phyloP scores from a whole-genome alignment of 1,140 invertebrate species.

The Drosophila bocqueti region DNA sequence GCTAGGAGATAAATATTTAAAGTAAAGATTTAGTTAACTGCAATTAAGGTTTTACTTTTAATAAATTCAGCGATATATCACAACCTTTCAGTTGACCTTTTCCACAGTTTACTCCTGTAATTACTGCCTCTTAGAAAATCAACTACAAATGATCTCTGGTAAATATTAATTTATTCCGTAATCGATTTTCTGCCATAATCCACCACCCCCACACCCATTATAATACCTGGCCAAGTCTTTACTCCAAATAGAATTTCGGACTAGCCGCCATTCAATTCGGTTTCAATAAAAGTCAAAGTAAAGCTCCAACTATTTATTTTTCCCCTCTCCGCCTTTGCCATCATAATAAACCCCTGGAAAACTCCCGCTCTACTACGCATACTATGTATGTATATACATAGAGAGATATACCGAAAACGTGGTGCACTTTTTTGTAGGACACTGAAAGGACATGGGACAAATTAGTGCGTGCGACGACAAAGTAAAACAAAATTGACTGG shows the following conservation, averaged over 20 bases:
- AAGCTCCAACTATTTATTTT: constrained; percentile 48
- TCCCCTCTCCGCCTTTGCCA: constrained; percentile 8
- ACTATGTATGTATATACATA: background rate
- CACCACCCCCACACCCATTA: constrained; percentile 4
- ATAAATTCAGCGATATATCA: background rate
- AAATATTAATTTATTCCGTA: constrained; percentile 9
- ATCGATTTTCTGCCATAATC: constrained; percentile 39
- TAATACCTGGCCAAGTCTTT: background rate
- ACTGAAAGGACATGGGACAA: constrained; percentile 73
- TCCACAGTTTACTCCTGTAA: background rate
- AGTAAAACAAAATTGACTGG: constrained; percentile 62
- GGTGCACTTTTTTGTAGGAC: constrained; percentile 68
- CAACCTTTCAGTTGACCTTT: background rate
- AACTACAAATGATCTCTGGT: constrained; percentile 10
- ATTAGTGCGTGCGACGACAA: constrained; percentile 70
- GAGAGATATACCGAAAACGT: constrained; percentile 25
- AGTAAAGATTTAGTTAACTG: background rate
- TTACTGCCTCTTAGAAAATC: background rate
- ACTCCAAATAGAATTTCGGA: constrained; percentile 38
- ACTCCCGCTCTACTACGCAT: constrained; percentile 5
- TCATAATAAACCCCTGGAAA: constrained; percentile 52
- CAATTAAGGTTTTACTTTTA: background rate
- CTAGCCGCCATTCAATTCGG: constrained; percentile 30
- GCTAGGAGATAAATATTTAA: background rate
- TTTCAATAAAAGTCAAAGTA: constrained; percentile 41